These are phyloP conservation scores for Halictus ligatus DNA, from an alignment of 2,888 invertebrate genomes.

Conservation along the genomic window DNA sequence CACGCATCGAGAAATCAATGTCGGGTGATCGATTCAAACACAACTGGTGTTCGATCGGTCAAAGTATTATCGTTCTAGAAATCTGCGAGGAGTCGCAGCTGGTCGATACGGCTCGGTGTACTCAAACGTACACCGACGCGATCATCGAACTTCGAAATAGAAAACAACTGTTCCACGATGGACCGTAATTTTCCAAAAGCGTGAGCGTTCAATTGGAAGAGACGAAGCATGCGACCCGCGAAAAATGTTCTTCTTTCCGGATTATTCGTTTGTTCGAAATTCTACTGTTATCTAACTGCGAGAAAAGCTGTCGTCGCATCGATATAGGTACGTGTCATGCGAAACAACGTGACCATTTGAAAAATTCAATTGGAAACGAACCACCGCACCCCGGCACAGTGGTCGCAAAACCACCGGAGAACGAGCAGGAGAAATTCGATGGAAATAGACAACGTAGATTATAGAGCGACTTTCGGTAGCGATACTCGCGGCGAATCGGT, in stretches of 20 bases:
- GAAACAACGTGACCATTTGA: not conserved
- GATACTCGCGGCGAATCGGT: too few species aligned
- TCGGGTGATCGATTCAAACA: not conserved
- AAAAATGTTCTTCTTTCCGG: too few species aligned
- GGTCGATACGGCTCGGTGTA: not conserved
- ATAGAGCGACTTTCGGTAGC: not conserved
- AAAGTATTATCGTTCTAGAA: not conserved
- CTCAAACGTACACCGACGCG: not conserved
- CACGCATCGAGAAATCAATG: constrained; percentile 15
- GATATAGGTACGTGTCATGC: too few species aligned
- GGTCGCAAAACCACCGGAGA: not conserved
- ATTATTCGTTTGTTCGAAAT: too few species aligned
- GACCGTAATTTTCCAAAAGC: too few species aligned
- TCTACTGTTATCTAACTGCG: too few species aligned
- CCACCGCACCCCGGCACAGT: not conserved
- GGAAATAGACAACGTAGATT: not conserved
- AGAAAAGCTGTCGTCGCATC: too few species aligned
- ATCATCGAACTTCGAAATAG: not conserved
- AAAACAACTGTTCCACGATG: too few species aligned
- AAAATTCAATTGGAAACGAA: not conserved
- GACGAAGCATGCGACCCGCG: too few species aligned
- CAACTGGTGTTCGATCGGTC: not conserved
- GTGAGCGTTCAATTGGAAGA: not conserved
- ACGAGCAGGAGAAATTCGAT: not conserved
- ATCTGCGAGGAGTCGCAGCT: not conserved